A percentile compares a stretch with the other conserved stretches of the same genome.
Evolutionary conservation across 2,113 vertebrate species (phyloP).

Genomic region (Romanogobio albipinnatus): DNA sequence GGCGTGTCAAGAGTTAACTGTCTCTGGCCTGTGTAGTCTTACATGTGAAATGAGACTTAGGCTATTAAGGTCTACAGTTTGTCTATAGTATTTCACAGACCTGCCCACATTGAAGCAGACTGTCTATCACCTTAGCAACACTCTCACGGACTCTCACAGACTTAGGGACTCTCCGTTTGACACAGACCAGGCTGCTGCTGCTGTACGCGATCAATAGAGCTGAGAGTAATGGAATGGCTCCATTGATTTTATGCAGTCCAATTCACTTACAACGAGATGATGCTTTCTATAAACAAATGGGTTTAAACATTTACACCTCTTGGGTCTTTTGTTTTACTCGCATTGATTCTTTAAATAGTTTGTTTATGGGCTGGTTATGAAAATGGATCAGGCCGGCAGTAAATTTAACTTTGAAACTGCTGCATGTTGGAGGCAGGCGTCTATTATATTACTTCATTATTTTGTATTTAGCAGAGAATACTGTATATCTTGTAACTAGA

Average conservation of each 20-base stretch:
- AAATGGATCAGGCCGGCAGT: background rate
- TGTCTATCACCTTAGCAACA: slow-evolving; percentile 30
- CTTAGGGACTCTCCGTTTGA: slow-evolving; percentile 21
- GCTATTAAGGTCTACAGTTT: slow-evolving; percentile 15
- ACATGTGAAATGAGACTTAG: slow-evolving; percentile 30
- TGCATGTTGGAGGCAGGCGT: background rate
- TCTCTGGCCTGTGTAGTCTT: slow-evolving; percentile 26
- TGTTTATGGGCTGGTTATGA: slow-evolving; percentile 21
- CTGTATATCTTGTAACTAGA: background rate
- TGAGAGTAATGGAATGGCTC: slow-evolving; percentile 48
- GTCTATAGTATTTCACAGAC: slow-evolving; percentile 37
- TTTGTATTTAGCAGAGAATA: background rate
- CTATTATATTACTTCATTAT: background rate
- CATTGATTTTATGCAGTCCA: slow-evolving; percentile 53
- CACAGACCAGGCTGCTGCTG: slow-evolving; percentile 14
- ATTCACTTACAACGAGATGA: slow-evolving; percentile 45
- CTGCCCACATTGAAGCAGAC: background rate
- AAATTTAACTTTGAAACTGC: background rate
- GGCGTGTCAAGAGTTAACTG: slow-evolving; percentile 1
- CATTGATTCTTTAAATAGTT: slow-evolving; percentile 21
- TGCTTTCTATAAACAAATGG: slow-evolving; percentile 39
- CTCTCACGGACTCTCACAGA: background rate
- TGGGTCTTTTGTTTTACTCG: background rate
- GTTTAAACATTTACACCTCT: slow-evolving; percentile 24
- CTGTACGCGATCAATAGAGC: slow-evolving; percentile 33